A percentile compares a stretch with the other conserved stretches of the same genome.
phyloP scores from a whole-genome alignment of 92 coral and sea anemone genomes.

The Pocillopora grandis region DNA sequence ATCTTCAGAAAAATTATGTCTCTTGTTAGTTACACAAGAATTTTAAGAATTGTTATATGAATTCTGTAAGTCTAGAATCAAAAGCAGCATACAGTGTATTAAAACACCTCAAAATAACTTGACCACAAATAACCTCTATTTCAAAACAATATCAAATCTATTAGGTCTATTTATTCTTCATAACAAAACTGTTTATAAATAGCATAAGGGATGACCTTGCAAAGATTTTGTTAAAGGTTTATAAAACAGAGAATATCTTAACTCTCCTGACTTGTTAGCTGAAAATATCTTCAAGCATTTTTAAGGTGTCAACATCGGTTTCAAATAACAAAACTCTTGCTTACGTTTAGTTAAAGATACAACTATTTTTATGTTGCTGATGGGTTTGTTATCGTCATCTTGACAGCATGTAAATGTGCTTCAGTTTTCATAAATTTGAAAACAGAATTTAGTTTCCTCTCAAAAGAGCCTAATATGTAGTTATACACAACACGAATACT shows the following conservation, averaged over 20 bases:
- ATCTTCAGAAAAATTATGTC: too few species aligned
- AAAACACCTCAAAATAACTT: too few species aligned
- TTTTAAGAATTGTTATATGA: neutral
- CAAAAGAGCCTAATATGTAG: too few species aligned
- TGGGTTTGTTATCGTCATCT: too few species aligned
- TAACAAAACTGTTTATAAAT: neutral
- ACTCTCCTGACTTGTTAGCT: neutral
- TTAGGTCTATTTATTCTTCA: neutral
- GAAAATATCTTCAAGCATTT: neutral
- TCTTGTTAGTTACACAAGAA: slow-evolving; percentile 22
- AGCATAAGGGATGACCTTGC: neutral
- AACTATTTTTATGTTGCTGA: neutral
- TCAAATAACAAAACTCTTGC: neutral
- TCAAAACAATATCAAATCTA: neutral
- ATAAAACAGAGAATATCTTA: neutral
- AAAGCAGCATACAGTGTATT: neutral
- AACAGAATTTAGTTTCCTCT: too few species aligned
- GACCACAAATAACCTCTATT: neutral
- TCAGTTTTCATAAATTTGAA: too few species aligned
- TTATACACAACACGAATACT: neutral
- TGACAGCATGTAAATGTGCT: neutral
- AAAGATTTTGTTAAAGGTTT: neutral
- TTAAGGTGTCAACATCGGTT: neutral
- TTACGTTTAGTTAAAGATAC: neutral
- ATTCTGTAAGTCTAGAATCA: neutral